Percentiles rank a stretch among this genome's conserved stretches.
These are phyloP conservation scores for Epinephelus moara DNA, from an alignment of 2,113 vertebrate genomes.

Conservation along the genomic window DNA sequence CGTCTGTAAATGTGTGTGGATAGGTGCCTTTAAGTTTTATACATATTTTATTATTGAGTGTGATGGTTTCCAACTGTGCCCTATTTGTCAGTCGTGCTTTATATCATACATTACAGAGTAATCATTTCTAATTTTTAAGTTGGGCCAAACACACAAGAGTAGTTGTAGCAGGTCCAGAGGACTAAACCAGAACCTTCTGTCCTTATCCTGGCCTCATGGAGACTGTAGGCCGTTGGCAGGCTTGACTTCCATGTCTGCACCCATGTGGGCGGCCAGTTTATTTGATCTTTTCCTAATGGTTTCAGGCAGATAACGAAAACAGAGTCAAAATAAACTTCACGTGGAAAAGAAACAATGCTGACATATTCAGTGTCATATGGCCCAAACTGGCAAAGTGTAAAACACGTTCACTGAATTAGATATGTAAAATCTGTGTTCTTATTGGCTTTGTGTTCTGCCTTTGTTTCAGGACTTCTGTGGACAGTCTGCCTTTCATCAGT, in stretches of 20 bases:
- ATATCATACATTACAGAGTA: slow-evolving; percentile 26
- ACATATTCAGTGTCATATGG: background rate
- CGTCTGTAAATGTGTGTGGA: background rate
- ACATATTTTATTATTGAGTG: slow-evolving; percentile 24
- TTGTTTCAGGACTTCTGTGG: background rate
- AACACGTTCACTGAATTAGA: background rate
- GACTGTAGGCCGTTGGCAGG: slow-evolving; percentile 30
- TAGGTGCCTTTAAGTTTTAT: slow-evolving; percentile 27
- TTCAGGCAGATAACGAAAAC: slow-evolving; percentile 28
- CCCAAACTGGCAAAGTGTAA: background rate
- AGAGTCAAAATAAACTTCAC: background rate
- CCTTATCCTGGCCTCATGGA: background rate
- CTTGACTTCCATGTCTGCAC: slow-evolving; percentile 1
- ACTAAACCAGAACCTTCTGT: slow-evolving; percentile 45
- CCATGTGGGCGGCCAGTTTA: background rate
- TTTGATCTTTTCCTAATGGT: slow-evolving; percentile 23
- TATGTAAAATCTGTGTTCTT: background rate
- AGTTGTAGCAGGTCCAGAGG: slow-evolving; percentile 42
- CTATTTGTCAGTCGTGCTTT: slow-evolving; percentile 52
- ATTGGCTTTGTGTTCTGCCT: background rate
- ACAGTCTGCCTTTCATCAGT: background rate
- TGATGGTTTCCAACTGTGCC: slow-evolving; percentile 46
- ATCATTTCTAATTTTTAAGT: slow-evolving; percentile 49
- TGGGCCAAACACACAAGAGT: slow-evolving; percentile 32
- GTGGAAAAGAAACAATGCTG: background rate